Conservation (phyloP, 2,797 vertebrate genomes). For the Anguilla obscura region DNA sequence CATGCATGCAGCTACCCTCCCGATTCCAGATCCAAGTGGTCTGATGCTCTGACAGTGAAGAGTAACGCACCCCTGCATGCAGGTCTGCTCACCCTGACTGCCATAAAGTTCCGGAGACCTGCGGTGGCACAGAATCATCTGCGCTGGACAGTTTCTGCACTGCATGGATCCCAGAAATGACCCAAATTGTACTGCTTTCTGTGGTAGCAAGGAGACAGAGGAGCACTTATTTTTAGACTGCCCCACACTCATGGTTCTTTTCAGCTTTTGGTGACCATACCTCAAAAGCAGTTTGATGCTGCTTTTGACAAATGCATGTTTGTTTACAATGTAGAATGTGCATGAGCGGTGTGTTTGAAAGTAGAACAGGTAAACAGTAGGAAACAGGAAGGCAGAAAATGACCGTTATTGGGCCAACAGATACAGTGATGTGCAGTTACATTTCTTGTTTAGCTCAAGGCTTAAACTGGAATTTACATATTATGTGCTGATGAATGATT, state of each 20-base stretch:
- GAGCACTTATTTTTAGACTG: neutral
- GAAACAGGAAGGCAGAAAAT: neutral
- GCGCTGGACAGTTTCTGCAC: neutral
- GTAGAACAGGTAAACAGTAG: neutral
- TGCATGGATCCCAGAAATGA: neutral
- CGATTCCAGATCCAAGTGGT: neutral
- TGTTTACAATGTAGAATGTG: neutral
- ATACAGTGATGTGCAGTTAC: neutral
- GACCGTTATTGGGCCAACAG: neutral
- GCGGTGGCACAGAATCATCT: neutral
- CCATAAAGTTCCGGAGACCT: neutral
- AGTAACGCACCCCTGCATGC: neutral
- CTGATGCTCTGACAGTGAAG: neutral
- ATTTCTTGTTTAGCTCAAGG: slow-evolving; percentile 5
- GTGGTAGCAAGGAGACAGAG: neutral
- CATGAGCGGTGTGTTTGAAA: neutral
- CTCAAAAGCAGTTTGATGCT: neutral
- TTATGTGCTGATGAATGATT: neutral
- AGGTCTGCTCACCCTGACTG: neutral
- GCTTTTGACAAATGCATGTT: neutral
- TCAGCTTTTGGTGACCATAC: neutral
- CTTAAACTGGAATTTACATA: neutral
- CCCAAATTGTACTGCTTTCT: neutral
- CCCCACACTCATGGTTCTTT: neutral
- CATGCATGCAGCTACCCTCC: neutral